A percentile compares a stretch with the other conserved stretches of the same genome.
Evolutionary conservation across 2,113 vertebrate species (phyloP).

Genomic region (Callopanchax toddi): DNA sequence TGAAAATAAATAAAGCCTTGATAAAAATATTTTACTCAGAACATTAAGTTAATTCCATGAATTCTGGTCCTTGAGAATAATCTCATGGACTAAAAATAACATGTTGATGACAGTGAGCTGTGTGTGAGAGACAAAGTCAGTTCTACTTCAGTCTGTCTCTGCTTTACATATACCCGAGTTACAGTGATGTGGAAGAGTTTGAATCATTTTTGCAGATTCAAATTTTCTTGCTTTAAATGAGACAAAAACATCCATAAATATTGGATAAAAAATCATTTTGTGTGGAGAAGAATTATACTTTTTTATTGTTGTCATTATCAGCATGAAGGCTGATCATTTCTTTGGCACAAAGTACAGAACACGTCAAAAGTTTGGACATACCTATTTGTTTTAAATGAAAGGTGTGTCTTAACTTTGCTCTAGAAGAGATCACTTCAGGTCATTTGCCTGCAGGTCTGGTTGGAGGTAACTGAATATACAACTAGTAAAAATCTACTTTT

Average conservation of each 20-base stretch:
- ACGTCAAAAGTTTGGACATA: not conserved
- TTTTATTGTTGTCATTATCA: not conserved
- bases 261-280: too few species aligned
- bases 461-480: not conserved
- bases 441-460: not conserved
- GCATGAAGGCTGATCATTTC: not conserved
- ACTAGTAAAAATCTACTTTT: too few species aligned
- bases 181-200: too few species aligned
- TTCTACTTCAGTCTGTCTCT: too few species aligned
- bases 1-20: conserved; percentile 22
- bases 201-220: too few species aligned
- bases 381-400: not conserved
- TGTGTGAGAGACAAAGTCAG: not conserved
- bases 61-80: conserved; percentile 1
- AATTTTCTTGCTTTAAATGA: too few species aligned
- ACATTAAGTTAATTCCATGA: conserved; percentile 1
- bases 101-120: not conserved
- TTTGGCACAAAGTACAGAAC: not conserved
- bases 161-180: too few species aligned
- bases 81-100: not conserved
- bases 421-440: not conserved
- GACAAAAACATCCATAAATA: too few species aligned
- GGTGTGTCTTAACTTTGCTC: not conserved
- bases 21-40: conserved; percentile 5
- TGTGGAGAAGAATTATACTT: too few species aligned